Evolutionary conservation across 2,888 invertebrate species (phyloP).

Genomic region (Zele albiditarsus): DNA sequence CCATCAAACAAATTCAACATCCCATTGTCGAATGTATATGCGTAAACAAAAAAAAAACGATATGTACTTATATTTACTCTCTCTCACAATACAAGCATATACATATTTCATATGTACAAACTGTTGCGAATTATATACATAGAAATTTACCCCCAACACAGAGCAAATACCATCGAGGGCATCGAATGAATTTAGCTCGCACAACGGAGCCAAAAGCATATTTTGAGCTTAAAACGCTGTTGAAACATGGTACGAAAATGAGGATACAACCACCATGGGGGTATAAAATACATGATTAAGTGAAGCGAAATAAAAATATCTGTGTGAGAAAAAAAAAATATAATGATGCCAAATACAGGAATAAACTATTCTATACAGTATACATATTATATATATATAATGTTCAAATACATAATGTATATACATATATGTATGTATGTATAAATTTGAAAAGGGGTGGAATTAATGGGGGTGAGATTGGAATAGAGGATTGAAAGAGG

Average conservation of each 20-base stretch:
- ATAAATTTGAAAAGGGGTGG: conserved; percentile 13
- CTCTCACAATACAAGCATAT: too few species aligned
- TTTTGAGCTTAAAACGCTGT: conserved; percentile 34
- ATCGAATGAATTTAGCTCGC: conserved; percentile 24
- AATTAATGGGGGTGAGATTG: conserved; percentile 6
- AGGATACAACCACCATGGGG: conserved; percentile 35
- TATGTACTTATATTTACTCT: too few species aligned
- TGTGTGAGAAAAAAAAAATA: not conserved
- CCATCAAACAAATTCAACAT: too few species aligned
- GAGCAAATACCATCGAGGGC: conserved; percentile 7
- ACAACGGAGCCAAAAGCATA: conserved; percentile 24
- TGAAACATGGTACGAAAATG: conserved; percentile 34
- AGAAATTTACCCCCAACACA: too few species aligned
- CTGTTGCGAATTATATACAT: too few species aligned
- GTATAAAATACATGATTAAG: conserved; percentile 4
- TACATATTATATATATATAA: not conserved
- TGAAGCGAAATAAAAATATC: conserved; percentile 12
- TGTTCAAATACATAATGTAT: not conserved
- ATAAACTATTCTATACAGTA: not conserved
- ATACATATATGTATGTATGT: not conserved
- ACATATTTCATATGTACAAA: too few species aligned
- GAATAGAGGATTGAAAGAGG: conserved; percentile 21
- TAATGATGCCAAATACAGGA: not conserved
- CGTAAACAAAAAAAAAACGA: too few species aligned
- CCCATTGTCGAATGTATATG: too few species aligned